Conservation (phyloP, 2,113 vertebrate species). For the Nothobranchius kuhntae region DNA sequence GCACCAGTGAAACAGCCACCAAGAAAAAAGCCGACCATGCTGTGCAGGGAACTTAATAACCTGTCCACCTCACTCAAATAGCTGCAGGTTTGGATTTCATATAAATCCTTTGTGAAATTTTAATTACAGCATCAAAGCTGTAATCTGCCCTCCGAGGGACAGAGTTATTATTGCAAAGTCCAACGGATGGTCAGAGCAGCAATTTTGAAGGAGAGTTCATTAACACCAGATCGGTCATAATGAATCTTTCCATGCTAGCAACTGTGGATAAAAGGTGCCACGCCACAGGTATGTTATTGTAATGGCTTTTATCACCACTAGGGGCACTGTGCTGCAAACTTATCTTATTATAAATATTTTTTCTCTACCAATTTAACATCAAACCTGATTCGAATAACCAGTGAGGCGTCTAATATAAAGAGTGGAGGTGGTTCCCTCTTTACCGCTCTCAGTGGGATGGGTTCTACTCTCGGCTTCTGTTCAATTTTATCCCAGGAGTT, state of each 20-base stretch:
- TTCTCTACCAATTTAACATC: conserved; percentile 17
- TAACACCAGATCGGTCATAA: conserved; percentile 31
- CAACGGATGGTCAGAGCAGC: conserved; percentile 14
- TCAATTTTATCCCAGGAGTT: conserved; percentile 64
- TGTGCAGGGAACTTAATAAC: conserved; percentile 68
- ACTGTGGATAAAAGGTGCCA: conserved; percentile 19
- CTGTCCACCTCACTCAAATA: conserved; percentile 63
- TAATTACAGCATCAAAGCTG: conserved; percentile 61
- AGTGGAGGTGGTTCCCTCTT: conserved; percentile 37
- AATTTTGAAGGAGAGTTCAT: conserved; percentile 33
- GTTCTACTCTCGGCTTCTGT: conserved; percentile 67
- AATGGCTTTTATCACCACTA: conserved; percentile 36
- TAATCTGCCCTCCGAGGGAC: conserved; percentile 38
- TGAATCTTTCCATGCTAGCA: conserved; percentile 41
- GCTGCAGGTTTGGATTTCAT: conserved; percentile 48
- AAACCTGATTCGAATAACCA: conserved; percentile 14
- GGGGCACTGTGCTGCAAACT: conserved; percentile 11
- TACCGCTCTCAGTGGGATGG: conserved; percentile 37
- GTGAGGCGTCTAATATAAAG: conserved; percentile 2
- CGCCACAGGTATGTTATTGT: conserved; percentile 51
- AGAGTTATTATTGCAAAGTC: conserved; percentile 32
- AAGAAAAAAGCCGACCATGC: conserved; percentile 57
- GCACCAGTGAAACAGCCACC: conserved; percentile 45
- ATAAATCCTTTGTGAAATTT: conserved; percentile 71
- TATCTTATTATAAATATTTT: neutral